These are phyloP conservation scores for Apotomis capreana DNA, from an alignment of 2,888 invertebrate genomes.

Conservation along the genomic window DNA sequence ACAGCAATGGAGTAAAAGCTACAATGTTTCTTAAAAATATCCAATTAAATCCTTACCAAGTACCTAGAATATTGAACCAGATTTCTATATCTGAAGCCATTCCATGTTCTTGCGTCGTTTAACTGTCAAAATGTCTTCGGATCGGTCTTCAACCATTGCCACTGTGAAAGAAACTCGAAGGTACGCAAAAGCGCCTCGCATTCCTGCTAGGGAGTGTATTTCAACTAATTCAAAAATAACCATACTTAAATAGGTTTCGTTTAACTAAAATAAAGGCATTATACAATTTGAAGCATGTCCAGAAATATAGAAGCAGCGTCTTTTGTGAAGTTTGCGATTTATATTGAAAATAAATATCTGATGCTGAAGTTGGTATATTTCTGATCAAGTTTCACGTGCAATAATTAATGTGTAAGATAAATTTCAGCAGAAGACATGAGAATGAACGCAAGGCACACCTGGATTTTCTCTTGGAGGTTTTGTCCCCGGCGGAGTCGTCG, in stretches of 20 bases:
- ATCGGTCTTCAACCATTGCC: conserved; percentile 1
- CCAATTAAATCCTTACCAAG: conserved; percentile 11
- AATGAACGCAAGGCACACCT: conserved; percentile 61
- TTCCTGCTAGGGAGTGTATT: conserved; percentile 56
- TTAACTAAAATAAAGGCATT: conserved; percentile 37
- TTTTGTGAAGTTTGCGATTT: not conserved
- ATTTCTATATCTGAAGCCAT: not conserved
- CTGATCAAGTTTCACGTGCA: conserved; percentile 32
- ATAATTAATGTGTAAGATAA: conserved; percentile 1
- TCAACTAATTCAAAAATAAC: conserved; percentile 44
- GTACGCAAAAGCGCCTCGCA: conserved; percentile 50
- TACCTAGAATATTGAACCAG: not conserved
- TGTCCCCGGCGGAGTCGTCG: conserved; percentile 61
- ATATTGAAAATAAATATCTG: not conserved
- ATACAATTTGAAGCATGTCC: conserved; percentile 21
- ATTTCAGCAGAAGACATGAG: conserved; percentile 34
- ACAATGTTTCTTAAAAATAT: conserved; percentile 24
- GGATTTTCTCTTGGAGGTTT: conserved; percentile 67
- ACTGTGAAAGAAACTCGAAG: conserved; percentile 33
- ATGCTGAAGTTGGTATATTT: conserved; percentile 13
- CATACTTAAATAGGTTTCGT: conserved; percentile 43
- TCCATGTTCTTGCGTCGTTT: not conserved
- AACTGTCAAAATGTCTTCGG: not conserved
- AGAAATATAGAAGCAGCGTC: conserved; percentile 7
- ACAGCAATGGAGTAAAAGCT: conserved; percentile 37